These are phyloP conservation scores for Eulemur macaco DNA, from an alignment of 2,113 vertebrate species.

Conservation along the genomic window DNA sequence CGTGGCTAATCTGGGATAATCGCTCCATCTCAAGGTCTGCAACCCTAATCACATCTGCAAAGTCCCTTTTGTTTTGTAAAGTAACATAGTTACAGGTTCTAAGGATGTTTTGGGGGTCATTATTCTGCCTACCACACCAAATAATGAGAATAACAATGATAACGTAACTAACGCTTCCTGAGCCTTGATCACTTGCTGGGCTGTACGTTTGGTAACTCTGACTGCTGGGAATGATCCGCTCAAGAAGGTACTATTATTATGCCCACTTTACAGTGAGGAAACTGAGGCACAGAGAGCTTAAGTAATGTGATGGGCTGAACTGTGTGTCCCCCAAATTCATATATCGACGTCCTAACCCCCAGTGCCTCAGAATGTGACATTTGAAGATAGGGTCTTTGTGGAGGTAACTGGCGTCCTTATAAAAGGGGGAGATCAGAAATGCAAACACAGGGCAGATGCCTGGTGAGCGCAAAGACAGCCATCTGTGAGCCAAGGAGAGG, in stretches of 20 bases:
- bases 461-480: rapidly evolving
- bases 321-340: neutral
- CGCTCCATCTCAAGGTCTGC: neutral
- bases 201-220: neutral
- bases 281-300: neutral
- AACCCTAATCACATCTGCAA: neutral
- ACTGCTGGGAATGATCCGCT: neutral
- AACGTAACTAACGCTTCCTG: rapidly evolving
- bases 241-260: neutral
- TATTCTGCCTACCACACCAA: neutral
- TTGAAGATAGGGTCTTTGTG: neutral
- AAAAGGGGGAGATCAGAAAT: neutral
- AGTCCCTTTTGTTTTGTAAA: neutral
- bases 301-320: neutral
- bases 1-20: neutral
- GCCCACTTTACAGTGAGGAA: neutral
- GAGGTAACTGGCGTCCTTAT: neutral
- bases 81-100: neutral
- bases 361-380: neutral
- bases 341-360: neutral
- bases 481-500: neutral
- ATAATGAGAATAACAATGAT: neutral
- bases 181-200: neutral
- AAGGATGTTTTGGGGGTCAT: neutral
- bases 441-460: neutral